Base-by-base conservation (phyloP, 2,113 vertebrate genomes). In the Thymallus thymallus region DNA sequence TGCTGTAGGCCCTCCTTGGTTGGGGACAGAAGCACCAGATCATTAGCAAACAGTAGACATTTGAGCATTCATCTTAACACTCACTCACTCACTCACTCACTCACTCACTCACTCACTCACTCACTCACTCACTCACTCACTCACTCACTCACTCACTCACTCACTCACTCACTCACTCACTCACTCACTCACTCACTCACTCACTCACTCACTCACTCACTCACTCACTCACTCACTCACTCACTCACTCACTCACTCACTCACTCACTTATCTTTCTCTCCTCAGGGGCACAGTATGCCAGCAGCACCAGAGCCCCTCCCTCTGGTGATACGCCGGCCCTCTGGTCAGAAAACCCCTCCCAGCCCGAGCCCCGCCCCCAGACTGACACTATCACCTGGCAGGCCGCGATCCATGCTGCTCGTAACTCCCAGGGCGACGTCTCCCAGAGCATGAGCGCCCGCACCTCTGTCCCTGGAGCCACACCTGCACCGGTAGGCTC, bases 261-360 rank as follows among this genome's bases (percentile, higher is more conserved):
- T 66, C 41, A 23, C 67, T 68, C 18, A 6, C 71, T 67, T 48
- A 12, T 68, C 22, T 60, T 1, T 75, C 7, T 68, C 14, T 69
- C 51, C 35, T 68, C 88, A 99, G 97, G 96, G 94, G 92, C 86
- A 84, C 96, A 96, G 93, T 94, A 98, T 97, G 96, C 95, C 96
- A 95, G 94, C 88, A 92, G 95, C 93, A 95, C 90, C 94, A 94
- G 93, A 87, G 88, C 94, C 82, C 90, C 94, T 86, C 82, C 92
- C 84, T 91, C 94, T 91, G 91, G 91, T 85, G 94, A 96, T 83
- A 90, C 92, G 88, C 93, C 95, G 76, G 91, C 91, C 67, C 88
- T 92, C 82, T 94, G 94, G 91, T 92, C 94, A 69, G 96, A 94
- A 88, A 93, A 91, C 89, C 91, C 92, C 84, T 88, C 92, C 84